Base-by-base conservation (phyloP, 1,140 invertebrate species). In the Drosophila pseudoananassae region DNA sequence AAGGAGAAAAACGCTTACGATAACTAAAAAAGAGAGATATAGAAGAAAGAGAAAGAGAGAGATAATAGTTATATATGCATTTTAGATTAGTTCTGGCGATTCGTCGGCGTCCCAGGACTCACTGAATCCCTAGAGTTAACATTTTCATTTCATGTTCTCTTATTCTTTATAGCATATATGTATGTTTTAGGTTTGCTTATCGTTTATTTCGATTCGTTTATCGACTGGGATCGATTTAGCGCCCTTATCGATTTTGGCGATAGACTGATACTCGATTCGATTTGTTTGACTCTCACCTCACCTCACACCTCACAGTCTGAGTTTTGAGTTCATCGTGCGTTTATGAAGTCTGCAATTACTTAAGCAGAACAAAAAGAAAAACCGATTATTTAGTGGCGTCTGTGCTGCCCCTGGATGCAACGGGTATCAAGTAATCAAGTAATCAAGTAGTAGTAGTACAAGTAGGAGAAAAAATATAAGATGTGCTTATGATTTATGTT, bases 341-440 rank as follows among this genome's bases (percentile, higher is more conserved):
- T 79, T 88, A 89, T 84, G 83, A 89, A 89, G 89, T 91, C 89
- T 91, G 89, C 89, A 91, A 91, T 91, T 89, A 91, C 89, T 91
- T 91, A 91, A 91, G 89, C 89, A 91, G 89, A 91, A 91, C 89
- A 91, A 89, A 80, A 90, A 89, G 90, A 91, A 91, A 87, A 88
- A 90, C 84, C 84, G 84, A 89, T 89, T 89, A 89, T 89, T 89
- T 89, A 89, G 82, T 89, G 88, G 69, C 80, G 85, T 89, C 84
- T 84, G 68, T 85, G 76, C 85, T 84, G 80, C 78, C 80, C 84
- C 71, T 85, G 60, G 88, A 90, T 78, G 77, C 81, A 85, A 89
- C 81, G 70, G 66, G 43, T 46, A 46, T 46, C 43, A 46, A 85
- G 79, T 90, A 85, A 78, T 76, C 75, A 73, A 77, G 64, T 69